Base-by-base conservation (phyloP, 2,888 invertebrate species). In the Tipula vernalis region DNA sequence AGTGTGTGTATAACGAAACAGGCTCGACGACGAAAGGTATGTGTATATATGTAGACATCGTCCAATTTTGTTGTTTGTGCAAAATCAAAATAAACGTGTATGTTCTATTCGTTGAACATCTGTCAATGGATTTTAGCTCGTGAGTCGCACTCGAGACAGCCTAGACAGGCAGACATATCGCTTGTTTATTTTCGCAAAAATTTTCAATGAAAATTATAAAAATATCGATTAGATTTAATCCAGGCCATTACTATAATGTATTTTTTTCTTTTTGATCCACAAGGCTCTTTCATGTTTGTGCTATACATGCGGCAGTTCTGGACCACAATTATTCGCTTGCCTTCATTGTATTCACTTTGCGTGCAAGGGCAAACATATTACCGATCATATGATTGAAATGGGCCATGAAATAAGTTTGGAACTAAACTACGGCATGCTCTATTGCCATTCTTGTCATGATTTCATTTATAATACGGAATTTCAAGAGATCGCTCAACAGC, bases 291-390 rank as follows among this genome's bases (percentile, higher is more conserved):
- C 95, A 91, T 95, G 96, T 91, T 93, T 95, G 88, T 98, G 98
- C 92, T 96, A 97, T 89, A 94, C 95, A 42, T 98, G 98, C 91
- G 95, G 95, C 89, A 94, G 94, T 88, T 94, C 95, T 87, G 95
- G 96, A 36, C 95, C 96, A n/a, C 94, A 96, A 87, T 93, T 97
- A 89, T 96, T 96, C 90, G 95, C 96, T 36, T 97, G 97, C 90
- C 93, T 97, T 87, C 96, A 97, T 89, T 99, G 99, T 92, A 96
- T 98, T 89, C 98, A 95, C 92, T 98, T 99, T 91, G 98, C 97
- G 86, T 99, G 99, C 91, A 96, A 96, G 89, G 94, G 94, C 36
- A 94, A 95, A 87, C 98, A 98, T 91, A 97, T 98, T 88, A 95
- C 96, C 89, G 95, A 96, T 87, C 98, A 99, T 92, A 95, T 96